These are phyloP conservation scores for Astyanax mexicanus DNA, from an alignment of 2,797 vertebrate genomes.

Conservation along the genomic window DNA sequence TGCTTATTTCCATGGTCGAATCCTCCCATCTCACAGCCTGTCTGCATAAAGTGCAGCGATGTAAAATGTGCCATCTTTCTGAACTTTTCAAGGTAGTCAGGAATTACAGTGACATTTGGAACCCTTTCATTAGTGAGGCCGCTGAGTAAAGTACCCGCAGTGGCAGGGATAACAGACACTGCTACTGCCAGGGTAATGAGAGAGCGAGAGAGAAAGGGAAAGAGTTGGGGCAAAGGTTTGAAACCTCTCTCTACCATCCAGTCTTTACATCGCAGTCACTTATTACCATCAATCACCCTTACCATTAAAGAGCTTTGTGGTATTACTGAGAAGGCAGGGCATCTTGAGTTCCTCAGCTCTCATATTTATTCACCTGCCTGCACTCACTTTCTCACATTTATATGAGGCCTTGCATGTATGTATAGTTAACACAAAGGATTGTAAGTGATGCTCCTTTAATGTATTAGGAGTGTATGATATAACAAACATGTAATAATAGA, in stretches of 20 bases:
- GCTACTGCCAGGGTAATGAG: conserved; percentile 48
- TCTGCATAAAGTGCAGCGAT: conserved; percentile 51
- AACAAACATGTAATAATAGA: no score
- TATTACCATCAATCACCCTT: conserved; percentile 57
- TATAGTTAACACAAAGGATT: background rate
- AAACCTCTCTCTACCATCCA: conserved; percentile 44
- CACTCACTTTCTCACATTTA: no score
- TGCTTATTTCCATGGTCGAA: conserved; percentile 27
- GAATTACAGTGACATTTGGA: conserved; percentile 67
- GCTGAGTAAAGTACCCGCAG: conserved; percentile 48
- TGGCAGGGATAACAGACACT: conserved; percentile 26
- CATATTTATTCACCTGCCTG: background rate
- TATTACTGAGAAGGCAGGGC: conserved; percentile 19
- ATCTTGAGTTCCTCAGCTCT: background rate
- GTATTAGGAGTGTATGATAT: no score
- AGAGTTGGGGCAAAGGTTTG: conserved; percentile 43
- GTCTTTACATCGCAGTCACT: conserved; percentile 37
- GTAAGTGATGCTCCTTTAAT: background rate
- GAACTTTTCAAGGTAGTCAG: conserved; percentile 65
- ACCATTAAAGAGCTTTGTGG: conserved; percentile 42
- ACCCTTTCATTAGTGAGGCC: conserved; percentile 65
- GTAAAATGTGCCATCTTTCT: conserved; percentile 55
- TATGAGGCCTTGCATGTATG: background rate
- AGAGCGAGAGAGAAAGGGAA: conserved; percentile 18
- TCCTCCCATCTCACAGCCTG: conserved; percentile 39